Conservation (phyloP, 1,140 invertebrate genomes). For the Aricia agestis region DNA sequence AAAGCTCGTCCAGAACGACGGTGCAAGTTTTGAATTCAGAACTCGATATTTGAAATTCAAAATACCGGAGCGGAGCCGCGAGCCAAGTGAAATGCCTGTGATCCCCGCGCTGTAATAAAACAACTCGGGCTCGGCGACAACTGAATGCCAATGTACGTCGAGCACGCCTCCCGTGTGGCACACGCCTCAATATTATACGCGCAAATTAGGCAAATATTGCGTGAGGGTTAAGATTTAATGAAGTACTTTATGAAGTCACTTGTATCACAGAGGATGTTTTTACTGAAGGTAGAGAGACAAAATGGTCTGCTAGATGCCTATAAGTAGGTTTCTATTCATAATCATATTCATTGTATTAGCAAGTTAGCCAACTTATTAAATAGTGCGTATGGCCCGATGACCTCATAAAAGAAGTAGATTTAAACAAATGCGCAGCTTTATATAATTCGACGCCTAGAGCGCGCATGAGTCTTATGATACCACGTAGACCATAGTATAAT, state of each 20-base stretch:
- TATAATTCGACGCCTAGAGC: too few relatives aligned
- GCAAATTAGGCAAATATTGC: neutral
- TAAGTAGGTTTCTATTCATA: too few relatives aligned
- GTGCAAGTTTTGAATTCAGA: constrained; percentile 64
- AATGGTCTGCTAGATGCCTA: too few relatives aligned
- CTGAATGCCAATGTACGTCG: constrained; percentile 54
- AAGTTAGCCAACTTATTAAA: too few relatives aligned
- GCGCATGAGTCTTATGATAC: too few relatives aligned
- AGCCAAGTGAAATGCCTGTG: constrained; percentile 45
- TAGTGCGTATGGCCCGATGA: too few relatives aligned
- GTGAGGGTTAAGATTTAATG: neutral
- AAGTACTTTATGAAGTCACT: constrained; percentile 6
- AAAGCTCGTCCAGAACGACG: constrained; percentile 33
- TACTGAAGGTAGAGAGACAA: too few relatives aligned
- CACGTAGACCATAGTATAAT: too few relatives aligned
- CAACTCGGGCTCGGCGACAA: constrained; percentile 44
- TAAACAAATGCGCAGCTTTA: too few relatives aligned
- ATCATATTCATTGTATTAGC: too few relatives aligned
- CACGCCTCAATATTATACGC: neutral
- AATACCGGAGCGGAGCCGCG: constrained; percentile 42
- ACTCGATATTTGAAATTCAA: constrained; percentile 71
- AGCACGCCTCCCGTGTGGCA: constrained; percentile 24
- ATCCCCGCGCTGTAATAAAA: constrained; percentile 53
- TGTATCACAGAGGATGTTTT: neutral
- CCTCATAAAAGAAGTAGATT: too few relatives aligned